Conservation (phyloP, 2,113 vertebrate species). For the Sylvia atricapilla region DNA sequence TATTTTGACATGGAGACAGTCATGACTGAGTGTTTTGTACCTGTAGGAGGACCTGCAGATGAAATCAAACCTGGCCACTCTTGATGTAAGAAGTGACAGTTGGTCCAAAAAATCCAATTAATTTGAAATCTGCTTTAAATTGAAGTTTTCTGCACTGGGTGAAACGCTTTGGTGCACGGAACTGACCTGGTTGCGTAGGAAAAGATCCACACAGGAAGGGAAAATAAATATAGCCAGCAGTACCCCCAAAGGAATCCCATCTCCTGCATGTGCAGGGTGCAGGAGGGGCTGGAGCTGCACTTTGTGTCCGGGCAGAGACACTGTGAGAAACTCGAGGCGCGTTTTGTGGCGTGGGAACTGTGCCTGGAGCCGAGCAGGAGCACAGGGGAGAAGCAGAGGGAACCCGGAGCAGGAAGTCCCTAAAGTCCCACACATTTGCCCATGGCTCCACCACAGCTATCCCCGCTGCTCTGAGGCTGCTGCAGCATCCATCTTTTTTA, state of each 20-base stretch:
- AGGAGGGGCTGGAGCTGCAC: not conserved
- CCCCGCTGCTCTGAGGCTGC: not conserved
- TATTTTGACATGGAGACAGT: not conserved
- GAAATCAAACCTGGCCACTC: not conserved
- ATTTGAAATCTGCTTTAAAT: not conserved
- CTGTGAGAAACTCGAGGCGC: conserved; percentile 24
- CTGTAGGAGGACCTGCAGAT: not conserved
- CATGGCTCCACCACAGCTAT: not conserved
- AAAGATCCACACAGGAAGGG: not conserved
- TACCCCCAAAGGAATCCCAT: not conserved
- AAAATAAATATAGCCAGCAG: not conserved
- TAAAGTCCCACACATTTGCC: not conserved
- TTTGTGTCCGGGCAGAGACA: not conserved
- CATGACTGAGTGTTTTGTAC: not conserved
- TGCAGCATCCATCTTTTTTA: not conserved
- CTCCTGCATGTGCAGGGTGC: not conserved
- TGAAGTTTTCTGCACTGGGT: rapidly evolving
- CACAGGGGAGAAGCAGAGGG: not conserved
- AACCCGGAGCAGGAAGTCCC: not conserved
- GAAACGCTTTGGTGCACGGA: rapidly evolving
- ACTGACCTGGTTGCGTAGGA: rapidly evolving
- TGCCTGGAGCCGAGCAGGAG: not conserved
- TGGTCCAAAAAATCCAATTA: not conserved
- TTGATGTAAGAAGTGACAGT: not conserved
- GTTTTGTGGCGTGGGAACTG: conserved; percentile 39